These are phyloP conservation scores for Magallana gigas DNA, from an alignment of 1,140 invertebrate species.

Conservation along the genomic window DNA sequence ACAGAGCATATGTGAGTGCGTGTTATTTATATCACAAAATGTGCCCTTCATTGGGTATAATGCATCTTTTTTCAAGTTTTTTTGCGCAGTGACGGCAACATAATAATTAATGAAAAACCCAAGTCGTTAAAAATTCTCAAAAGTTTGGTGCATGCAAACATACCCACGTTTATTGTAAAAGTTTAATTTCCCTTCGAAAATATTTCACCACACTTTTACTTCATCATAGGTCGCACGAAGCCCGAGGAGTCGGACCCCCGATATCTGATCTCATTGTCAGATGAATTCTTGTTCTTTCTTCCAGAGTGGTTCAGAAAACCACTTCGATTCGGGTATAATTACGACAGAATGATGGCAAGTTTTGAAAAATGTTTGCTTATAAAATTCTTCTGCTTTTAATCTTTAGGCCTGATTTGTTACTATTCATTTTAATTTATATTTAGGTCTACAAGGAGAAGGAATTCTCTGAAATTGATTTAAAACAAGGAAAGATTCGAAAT, in stretches of 20 bases:
- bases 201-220: neutral
- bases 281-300: conserved; percentile 44
- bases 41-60: too few species aligned
- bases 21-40: too few species aligned
- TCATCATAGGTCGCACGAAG: conserved; percentile 32
- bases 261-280: conserved; percentile 34
- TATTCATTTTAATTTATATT: neutral
- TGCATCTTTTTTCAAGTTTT: too few species aligned
- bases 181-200: too few species aligned
- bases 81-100: too few species aligned
- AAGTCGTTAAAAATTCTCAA: too few species aligned
- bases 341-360: conserved; percentile 28
- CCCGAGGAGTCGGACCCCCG: conserved; percentile 43
- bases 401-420: neutral
- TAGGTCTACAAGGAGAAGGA: neutral
- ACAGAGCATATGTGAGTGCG: too few species aligned
- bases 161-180: too few species aligned
- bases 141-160: too few species aligned
- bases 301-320: conserved; percentile 20
- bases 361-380: neutral
- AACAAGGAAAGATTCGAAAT: neutral
- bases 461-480: neutral
- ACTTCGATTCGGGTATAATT: conserved; percentile 45
- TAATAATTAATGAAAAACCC: too few species aligned
- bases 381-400: neutral